phyloP scores from a whole-genome alignment of 2,888 invertebrate species.

The Microctonus hyperodae region DNA sequence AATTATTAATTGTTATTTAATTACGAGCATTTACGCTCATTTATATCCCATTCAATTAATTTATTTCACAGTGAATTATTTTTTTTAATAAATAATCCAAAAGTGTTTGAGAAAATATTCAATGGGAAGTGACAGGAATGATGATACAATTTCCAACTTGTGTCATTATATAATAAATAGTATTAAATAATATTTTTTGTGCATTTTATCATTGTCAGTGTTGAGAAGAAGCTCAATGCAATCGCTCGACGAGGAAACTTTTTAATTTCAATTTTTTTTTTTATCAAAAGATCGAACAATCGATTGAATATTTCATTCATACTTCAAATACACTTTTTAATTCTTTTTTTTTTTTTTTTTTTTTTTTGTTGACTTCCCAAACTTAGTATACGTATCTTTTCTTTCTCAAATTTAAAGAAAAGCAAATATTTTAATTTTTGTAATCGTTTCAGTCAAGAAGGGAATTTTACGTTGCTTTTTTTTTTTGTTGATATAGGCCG shows the following conservation, averaged over 20 bases:
- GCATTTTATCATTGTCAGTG: neutral
- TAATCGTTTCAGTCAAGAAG: neutral
- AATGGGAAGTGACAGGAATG: neutral
- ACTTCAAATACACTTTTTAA: conserved; percentile 8
- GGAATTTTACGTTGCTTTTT: neutral
- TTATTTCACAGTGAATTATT: no score
- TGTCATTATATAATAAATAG: neutral
- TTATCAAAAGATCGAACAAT: conserved; percentile 38
- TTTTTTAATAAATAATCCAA: no score
- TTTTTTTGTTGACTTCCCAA: neutral
- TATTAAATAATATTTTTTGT: neutral
- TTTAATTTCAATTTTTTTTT: neutral
- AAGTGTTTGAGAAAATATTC: neutral
- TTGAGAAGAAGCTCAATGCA: conserved; percentile 10
- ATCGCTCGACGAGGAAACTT: conserved; percentile 15
- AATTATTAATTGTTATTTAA: no score
- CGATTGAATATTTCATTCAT: conserved; percentile 16
- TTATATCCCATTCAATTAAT: no score
- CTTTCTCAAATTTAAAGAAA: neutral
- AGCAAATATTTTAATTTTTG: no score
- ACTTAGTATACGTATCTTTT: neutral
- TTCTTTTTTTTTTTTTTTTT: neutral
- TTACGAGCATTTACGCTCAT: no score
- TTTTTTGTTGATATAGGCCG: conserved; percentile 21
- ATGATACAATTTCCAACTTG: neutral